Base-by-base conservation (phyloP, 2,113 vertebrate species). In the Aldabrachelys gigantea region DNA sequence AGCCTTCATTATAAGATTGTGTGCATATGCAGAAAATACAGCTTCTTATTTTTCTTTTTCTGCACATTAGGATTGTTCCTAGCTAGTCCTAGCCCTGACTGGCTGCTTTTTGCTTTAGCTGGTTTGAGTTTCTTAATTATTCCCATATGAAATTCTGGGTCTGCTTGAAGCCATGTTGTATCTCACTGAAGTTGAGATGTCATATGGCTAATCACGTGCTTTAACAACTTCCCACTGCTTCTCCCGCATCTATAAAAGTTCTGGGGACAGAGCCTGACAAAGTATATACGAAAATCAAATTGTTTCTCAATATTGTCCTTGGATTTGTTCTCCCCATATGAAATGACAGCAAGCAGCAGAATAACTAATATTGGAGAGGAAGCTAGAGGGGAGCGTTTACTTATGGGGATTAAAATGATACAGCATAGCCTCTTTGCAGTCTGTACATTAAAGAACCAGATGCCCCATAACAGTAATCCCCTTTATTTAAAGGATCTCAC, bases 291-390 rank as follows among this genome's bases (percentile, higher is more conserved):
- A 94, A 21, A 95, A 96, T 96, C 85, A 97, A 91, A 92, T 90
- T 49, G 87, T 85, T 94, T 94, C 92, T 96, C 94, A 76, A 8
- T 62, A 24, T 97, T 90, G 97, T 91, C 97, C 97, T 97, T 97
- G 95, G 72, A 84, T 94, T 94, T 94, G 69, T 80, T 90, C 92
- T 95, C 90, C 47, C 65, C 62, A 2, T 27, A 54, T 12, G 50
- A 88, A 97, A 96, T 95, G 93, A 31, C 82, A 96, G 83, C 24
- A 81, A 95, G n/a, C n/a, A 56, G 81, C 44, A 84, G 85, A 93
- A 91, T 80, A 94, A 87, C 94, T 88, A 91, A 94, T 56, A 90
- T 12, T 89, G 69, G 81, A 90, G 50, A 85, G 56, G 80, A 87
- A 89, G 80, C 85, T 90, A 83, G 84, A 94, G 96, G 59, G 79